Conservation (phyloP, 2,113 vertebrate genomes). For the Carollia perspicillata region DNA sequence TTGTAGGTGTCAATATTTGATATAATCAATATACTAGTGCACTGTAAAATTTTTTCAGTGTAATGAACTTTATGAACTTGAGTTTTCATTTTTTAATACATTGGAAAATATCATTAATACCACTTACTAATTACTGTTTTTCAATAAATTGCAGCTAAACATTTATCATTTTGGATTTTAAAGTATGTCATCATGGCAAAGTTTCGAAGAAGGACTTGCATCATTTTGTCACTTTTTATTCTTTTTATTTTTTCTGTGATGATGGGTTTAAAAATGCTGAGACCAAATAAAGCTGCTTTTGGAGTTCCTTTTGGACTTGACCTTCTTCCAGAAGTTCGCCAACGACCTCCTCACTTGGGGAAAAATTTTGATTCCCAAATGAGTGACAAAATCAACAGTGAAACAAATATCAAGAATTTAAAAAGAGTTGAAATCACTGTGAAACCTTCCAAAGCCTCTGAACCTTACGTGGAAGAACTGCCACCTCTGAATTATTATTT, state of each 20-base stretch:
- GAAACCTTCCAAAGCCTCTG: constrained; percentile 73
- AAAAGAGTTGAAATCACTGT: constrained; percentile 63
- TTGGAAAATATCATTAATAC: not conserved
- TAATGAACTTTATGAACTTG: constrained; percentile 1
- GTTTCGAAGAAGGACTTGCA: constrained; percentile 91
- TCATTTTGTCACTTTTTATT: constrained; percentile 86
- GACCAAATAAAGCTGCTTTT: constrained; percentile 86
- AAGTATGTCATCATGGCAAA: constrained; percentile 92
- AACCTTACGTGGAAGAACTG: constrained; percentile 77
- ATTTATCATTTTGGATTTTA: constrained; percentile 72
- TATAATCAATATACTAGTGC: not conserved
- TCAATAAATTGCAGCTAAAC: constrained; percentile 75
- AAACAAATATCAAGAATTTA: constrained; percentile 63
- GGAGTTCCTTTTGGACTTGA: constrained; percentile 83
- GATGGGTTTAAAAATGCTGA: constrained; percentile 89
- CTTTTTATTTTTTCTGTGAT: constrained; percentile 89
- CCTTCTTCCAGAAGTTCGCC: constrained; percentile 81
- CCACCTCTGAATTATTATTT: constrained; percentile 93
- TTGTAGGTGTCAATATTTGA: not conserved
- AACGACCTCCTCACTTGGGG: constrained; percentile 64
- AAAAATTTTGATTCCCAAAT: constrained; percentile 63
- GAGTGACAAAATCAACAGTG: constrained; percentile 71
- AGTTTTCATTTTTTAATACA: constrained; percentile 34
- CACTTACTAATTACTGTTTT: constrained; percentile 73
- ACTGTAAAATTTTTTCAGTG: not conserved